Conservation (phyloP, 2,888 invertebrate species). For the Abscondita cerata region DNA sequence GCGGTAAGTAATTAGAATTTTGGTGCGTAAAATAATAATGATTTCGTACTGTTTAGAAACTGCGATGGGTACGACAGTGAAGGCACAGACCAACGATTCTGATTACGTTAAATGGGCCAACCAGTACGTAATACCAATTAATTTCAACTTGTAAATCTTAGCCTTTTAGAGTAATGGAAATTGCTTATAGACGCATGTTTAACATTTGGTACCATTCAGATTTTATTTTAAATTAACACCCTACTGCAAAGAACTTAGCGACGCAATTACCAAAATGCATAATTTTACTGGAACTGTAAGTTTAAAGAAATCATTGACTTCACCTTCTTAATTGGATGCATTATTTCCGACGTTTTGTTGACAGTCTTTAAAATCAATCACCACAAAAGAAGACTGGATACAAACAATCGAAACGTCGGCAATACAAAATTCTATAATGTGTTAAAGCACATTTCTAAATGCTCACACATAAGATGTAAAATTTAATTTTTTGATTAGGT, state of each 20-base stretch:
- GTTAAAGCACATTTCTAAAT: background rate
- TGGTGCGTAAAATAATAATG: background rate
- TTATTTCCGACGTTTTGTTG: no score
- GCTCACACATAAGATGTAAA: background rate
- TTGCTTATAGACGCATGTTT: slow-evolving; percentile 8
- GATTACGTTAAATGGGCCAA: slow-evolving; percentile 46
- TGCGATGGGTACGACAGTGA: slow-evolving; percentile 73
- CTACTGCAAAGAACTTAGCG: background rate
- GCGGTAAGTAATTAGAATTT: slow-evolving; percentile 58
- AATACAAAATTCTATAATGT: no score
- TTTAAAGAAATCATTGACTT: no score
- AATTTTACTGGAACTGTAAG: background rate
- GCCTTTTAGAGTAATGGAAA: no score
- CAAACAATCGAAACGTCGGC: no score
- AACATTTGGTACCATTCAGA: slow-evolving; percentile 5
- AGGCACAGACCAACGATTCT: no score
- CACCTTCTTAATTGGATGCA: no score
- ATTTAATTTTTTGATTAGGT: background rate
- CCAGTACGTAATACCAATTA: no score
- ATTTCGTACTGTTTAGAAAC: slow-evolving; percentile 62
- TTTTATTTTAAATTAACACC: background rate
- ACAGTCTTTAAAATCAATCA: no score
- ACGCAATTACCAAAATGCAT: background rate
- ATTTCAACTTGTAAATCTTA: no score
- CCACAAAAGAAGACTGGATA: no score